phyloP scores from a whole-genome alignment of 1,140 invertebrate species.

The Psix sp. region DNA sequence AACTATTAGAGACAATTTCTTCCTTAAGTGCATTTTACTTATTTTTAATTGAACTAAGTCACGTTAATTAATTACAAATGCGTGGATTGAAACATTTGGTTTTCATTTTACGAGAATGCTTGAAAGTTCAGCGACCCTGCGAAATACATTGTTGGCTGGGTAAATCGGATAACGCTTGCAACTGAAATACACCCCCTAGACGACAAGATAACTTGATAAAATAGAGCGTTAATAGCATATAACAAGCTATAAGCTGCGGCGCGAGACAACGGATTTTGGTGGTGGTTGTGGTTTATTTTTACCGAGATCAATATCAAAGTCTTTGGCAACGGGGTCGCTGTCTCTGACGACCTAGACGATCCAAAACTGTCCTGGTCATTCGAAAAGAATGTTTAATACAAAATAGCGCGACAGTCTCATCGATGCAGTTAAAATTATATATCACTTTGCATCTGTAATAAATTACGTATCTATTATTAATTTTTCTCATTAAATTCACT shows the following conservation, averaged over 20 bases:
- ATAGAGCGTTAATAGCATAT: slow-evolving; percentile 50
- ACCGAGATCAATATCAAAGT: slow-evolving; percentile 54
- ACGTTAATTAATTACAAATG: no score
- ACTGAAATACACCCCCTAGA: slow-evolving; percentile 48
- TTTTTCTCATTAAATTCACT: slow-evolving; percentile 2
- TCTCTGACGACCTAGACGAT: slow-evolving; percentile 46
- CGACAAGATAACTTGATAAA: slow-evolving; percentile 57
- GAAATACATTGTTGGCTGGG: slow-evolving; percentile 3
- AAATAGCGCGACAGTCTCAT: slow-evolving; percentile 3
- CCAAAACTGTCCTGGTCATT: slow-evolving; percentile 43
- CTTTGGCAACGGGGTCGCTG: slow-evolving; percentile 46
- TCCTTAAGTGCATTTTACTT: no score
- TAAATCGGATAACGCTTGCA: slow-evolving; percentile 36
- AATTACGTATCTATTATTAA: slow-evolving; percentile 2
- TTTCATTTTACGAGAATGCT: slow-evolving; percentile 12
- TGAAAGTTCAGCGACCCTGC: slow-evolving; percentile 45
- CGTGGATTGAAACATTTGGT: no score
- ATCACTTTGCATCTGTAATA: slow-evolving; percentile 2
- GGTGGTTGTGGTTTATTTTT: slow-evolving; percentile 51
- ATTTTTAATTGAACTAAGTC: no score
- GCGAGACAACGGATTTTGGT: slow-evolving; percentile 46
- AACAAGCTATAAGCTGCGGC: slow-evolving; percentile 34
- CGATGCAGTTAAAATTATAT: slow-evolving; percentile 20
- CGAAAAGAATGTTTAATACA: slow-evolving; percentile 30
- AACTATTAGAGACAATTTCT: no score